Evolutionary conservation across 92 coral and sea anemone species (phyloP), one percentile per base, ranked within the genome.

Genomic region (Porites rus): DNA sequence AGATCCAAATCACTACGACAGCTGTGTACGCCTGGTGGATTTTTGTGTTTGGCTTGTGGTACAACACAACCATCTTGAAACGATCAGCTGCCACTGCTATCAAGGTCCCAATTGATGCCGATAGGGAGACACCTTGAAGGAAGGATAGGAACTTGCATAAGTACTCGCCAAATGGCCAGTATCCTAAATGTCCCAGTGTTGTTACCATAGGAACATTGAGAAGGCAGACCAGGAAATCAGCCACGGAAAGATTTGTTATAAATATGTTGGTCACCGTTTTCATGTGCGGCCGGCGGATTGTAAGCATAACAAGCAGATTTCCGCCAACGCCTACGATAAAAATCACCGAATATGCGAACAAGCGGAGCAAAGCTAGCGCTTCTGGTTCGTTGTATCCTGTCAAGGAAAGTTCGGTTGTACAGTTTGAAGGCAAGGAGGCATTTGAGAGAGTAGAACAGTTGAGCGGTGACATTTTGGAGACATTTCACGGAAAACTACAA

Each of bases 101-200:
- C 81, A 93, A 91, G 10, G 97, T 93, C 19, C 93, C 94, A 0
- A 93, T 90, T 0, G 97, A 93, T 3, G 97, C 94, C 0, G 94
- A 82, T 43, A 93, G 76, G 20, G 97, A 88, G 50, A 93, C 83
- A 7, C 94, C 96, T 72, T 93, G 97, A 43, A 88, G 38, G 53
- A 82, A 93, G 20, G 94, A 81, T 10, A 93, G 70, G 20, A 86
- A 59, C 78, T 89, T 94, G 65, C 97, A 93, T 52, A 93, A 66
- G 51, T 82, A 71, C 51, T 84, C 69, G 11, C 97, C 94, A 72
- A 87, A 93, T 10, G 97, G 97, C 97, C 97, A 93, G 87, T 85
- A 86, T 16, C 80, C 74, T 7, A 93, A 72, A 66, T 93, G 93
- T 38, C 91, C 97, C 60, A 91, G 90, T 5, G 91, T 76, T 0